phyloP scores from a whole-genome alignment of 2,113 vertebrate genomes.

The Hyperoodon ampullatus region DNA sequence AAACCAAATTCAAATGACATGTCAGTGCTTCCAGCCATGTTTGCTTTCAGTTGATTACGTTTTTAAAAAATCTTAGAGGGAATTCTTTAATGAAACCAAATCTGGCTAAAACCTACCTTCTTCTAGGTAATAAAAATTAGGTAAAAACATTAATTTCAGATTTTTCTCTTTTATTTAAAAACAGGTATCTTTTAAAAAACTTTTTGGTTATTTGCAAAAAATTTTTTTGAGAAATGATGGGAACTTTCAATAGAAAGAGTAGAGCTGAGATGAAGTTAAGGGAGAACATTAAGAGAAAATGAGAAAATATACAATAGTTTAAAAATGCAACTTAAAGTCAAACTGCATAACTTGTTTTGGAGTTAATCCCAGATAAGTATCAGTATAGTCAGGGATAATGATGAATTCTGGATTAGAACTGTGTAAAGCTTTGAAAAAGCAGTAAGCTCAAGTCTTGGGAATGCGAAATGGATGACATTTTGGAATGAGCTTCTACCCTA shows the following conservation, averaged over 20 bases:
- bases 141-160: constrained; percentile 10
- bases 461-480: constrained; percentile 40
- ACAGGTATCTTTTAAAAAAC: not conserved
- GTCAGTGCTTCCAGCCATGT: not conserved
- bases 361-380: constrained; percentile 55
- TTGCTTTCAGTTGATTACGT: constrained; percentile 49
- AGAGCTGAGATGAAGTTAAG: not conserved
- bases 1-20: constrained; percentile 54
- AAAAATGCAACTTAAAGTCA: constrained; percentile 50
- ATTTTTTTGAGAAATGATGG: not conserved
- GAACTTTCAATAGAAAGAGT: not conserved
- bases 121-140: constrained; percentile 35
- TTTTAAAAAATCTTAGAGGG: not conserved
- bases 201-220: constrained; percentile 34
- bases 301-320: constrained; percentile 40
- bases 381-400: constrained; percentile 41
- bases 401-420: constrained; percentile 56
- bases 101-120: constrained; percentile 29
- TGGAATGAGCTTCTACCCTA: not conserved
- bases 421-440: constrained; percentile 43
- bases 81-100: constrained; percentile 51
- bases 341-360: constrained; percentile 57
- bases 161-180: constrained; percentile 43
- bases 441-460: constrained; percentile 49
- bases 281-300: not conserved